Base-by-base conservation (phyloP, 2,888 invertebrate species). In the Idaea biselata region DNA sequence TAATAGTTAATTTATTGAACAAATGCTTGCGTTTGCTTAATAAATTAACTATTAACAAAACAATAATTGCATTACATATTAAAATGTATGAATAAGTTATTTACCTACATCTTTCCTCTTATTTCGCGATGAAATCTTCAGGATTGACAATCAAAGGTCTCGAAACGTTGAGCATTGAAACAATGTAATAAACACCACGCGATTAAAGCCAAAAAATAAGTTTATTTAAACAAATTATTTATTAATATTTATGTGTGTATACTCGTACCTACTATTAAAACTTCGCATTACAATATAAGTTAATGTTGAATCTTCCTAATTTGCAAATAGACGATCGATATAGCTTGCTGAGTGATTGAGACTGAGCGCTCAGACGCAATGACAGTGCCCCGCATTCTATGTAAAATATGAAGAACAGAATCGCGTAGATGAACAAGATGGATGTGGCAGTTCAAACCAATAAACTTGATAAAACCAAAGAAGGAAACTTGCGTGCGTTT, bases 371-470 rank as follows among this genome's bases (percentile, higher is more conserved):
- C 75, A 75, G 73, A 72, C 69, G 81, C 84, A 88, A 86, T 85
- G 89, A 87, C 89, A 85, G 85, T 75, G 80, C 83, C 69, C 76
- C 74, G 86, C 87, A 90, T 92, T 91, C 89, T 91, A 91, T 92
- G 91, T 90, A 88, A 91, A 91, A 91, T 91, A 90, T 90, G 89
- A 90, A 88, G 83, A 85, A 80, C 80, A 80, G 77, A 79, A 83
- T 82, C 73, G 69, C 66, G 62, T 63, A 65, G 70, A 77, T 86
- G 83, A 89, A 89, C 82, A 82, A 65, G 70, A 77, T 86, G 83
- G 89, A 89, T 83, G 83, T 75, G 89, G 86, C 72, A 84, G 73
- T 76, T 63, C 60, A 65, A 59, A 58, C 69, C 68, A 69, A 71
- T 67, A 67, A 68, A 67, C 62, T 65, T 63, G 56, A 66, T 62